phyloP scores from a whole-genome alignment of 2,797 vertebrate species.

The Tragopan temminckii region DNA sequence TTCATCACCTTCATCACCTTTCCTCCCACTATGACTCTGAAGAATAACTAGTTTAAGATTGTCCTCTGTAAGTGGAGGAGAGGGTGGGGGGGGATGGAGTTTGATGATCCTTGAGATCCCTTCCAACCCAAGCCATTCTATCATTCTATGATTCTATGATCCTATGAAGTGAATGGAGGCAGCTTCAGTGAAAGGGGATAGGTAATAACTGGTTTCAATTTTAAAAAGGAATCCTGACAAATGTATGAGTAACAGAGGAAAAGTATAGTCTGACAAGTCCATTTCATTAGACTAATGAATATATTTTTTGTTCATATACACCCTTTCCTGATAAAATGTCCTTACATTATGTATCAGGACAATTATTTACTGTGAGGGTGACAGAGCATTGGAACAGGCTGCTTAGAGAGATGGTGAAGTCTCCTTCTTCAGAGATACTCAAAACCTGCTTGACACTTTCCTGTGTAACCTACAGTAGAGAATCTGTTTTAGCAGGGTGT shows the following conservation, averaged over 20 bases:
- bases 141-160: no score
- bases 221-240: conserved; percentile 11
- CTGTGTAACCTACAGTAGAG: no score
- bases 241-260: not conserved
- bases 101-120: no score
- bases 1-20: not conserved
- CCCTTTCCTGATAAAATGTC: not conserved
- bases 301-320: not conserved
- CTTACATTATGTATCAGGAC: not conserved
- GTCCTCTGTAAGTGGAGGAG: not conserved
- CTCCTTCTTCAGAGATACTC: no score
- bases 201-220: conserved; percentile 1
- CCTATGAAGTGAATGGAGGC: not conserved
- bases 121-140: no score
- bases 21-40: not conserved
- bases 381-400: no score
- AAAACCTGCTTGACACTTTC: no score
- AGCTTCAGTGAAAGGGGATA: not conserved
- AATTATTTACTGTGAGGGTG: not conserved
- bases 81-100: no score
- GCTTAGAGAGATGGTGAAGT: no score
- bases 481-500: no score
- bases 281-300: not conserved
- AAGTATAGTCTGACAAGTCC: not conserved
- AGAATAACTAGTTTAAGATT: not conserved